phyloP scores from a whole-genome alignment of 2,797 vertebrate species.

The Eurystomus glaucurus region DNA sequence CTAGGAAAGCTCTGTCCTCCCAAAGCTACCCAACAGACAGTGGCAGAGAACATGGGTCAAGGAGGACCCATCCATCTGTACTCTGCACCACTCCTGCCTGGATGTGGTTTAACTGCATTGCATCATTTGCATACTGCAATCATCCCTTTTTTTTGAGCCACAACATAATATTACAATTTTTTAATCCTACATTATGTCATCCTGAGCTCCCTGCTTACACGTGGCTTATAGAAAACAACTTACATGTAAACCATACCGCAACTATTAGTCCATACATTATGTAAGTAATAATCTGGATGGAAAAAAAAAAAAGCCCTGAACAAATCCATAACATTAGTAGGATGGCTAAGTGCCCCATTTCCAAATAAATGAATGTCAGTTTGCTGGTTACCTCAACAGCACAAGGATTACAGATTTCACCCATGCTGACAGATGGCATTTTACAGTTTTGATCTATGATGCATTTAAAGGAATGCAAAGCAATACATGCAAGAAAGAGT shows the following conservation, averaged over 20 bases:
- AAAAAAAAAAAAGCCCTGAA: neutral
- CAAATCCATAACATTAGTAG: neutral
- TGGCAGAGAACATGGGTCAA: neutral
- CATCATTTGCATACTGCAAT: neutral
- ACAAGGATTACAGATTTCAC: conserved; percentile 31
- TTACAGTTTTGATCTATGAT: neutral
- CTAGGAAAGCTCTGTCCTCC: neutral
- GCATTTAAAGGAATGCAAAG: conserved; percentile 18
- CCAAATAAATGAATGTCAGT: neutral
- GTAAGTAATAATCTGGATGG: neutral
- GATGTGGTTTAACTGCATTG: neutral
- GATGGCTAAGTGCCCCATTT: neutral
- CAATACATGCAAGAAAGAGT: neutral
- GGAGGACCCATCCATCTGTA: neutral
- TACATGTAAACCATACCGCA: conserved; percentile 21
- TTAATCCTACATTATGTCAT: conserved; percentile 62
- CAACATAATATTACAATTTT: conserved; percentile 64
- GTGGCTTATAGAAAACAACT: conserved; percentile 64
- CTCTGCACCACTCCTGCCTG: neutral
- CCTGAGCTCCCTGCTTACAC: conserved; percentile 55
- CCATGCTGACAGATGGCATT: conserved; percentile 21
- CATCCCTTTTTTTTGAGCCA: neutral
- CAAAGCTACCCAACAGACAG: neutral
- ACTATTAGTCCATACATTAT: neutral
- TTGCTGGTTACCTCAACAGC: conserved; percentile 41